Base-by-base conservation (phyloP, 1,140 invertebrate genomes). In the Aphaenogaster floridana region DNA sequence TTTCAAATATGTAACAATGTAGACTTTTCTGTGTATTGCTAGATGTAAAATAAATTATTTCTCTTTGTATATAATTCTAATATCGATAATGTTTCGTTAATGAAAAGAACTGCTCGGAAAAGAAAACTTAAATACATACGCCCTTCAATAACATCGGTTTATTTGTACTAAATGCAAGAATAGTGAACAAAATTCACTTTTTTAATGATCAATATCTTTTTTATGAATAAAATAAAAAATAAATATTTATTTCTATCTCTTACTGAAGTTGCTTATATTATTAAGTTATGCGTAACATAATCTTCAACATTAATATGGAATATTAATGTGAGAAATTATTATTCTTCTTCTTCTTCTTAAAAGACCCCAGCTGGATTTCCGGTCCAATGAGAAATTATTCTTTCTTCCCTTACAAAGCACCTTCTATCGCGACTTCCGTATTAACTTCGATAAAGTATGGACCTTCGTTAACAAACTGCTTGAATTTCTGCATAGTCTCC, bases 371-470 rank as follows among this genome's bases (percentile, higher is more conserved):
- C 28, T 28, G 28, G 28, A 28, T 28, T 28, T 28, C 28, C 28
- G 28, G 28, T 28, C 28, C 28, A 28, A 28, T 17, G 0, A 59
- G 21, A 83, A 66, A 64, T 71, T 15, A 21, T 13, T 21, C 8
- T 6, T 21, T 13, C 6, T 54, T 50, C 50, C 21, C 64, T 95
- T 95, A 96, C 77, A 95, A 94, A 89, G 95, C 96, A 86, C 96
- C 96, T 91, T 98, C 97, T 89, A 97, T 96, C 52, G 97, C 97
- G 54, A 98, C 96, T 95, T 98, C 97, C 21, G 97, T 96, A 42
- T 96, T 92, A n/a, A 94, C 95, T 81, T 97, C 96, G 28, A 97
- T 95, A 94, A 96, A 97, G 90, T 97, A 97, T 28, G 97, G 96
- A 3, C 98, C 98, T 93, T 98, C 96, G 48, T 96, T 96, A 5